Evolutionary conservation across 2,113 vertebrate genomes (phyloP).

Genomic region (Myrmophylax atrothorax): DNA sequence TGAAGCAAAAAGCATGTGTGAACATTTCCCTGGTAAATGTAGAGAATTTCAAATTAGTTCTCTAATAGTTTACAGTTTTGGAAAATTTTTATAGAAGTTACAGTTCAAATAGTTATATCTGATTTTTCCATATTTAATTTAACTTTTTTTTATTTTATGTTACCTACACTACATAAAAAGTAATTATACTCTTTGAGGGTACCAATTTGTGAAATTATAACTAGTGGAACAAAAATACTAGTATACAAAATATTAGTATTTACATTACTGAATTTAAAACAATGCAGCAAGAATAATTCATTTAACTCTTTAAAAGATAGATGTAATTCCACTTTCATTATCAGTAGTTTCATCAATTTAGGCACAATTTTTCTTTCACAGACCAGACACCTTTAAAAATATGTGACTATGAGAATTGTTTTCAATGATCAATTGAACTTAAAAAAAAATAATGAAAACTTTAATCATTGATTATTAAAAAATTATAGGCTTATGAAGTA

Average conservation of each 20-base stretch:
- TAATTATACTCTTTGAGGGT: background rate
- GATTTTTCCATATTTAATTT: background rate
- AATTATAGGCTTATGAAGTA: background rate
- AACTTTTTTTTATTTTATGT: background rate
- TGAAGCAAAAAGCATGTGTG: background rate
- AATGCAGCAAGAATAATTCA: background rate
- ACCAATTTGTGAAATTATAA: background rate
- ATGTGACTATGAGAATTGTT: background rate
- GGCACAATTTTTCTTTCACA: background rate
- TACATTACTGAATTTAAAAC: background rate
- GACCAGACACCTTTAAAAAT: background rate
- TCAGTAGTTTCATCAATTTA: background rate
- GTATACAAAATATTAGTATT: background rate
- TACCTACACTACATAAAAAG: background rate
- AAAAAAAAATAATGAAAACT: background rate
- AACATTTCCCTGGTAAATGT: background rate
- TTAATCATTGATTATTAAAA: background rate
- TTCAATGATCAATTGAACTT: background rate
- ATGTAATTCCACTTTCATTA: background rate
- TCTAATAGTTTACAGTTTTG: background rate
- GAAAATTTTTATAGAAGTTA: background rate
- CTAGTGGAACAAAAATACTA: background rate
- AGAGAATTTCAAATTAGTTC: background rate
- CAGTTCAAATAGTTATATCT: background rate
- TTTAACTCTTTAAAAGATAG: background rate